Evolutionary conservation across 2,113 vertebrate species (phyloP), one percentile per base, ranked within the genome.

Genomic region (Gymnogyps californianus): DNA sequence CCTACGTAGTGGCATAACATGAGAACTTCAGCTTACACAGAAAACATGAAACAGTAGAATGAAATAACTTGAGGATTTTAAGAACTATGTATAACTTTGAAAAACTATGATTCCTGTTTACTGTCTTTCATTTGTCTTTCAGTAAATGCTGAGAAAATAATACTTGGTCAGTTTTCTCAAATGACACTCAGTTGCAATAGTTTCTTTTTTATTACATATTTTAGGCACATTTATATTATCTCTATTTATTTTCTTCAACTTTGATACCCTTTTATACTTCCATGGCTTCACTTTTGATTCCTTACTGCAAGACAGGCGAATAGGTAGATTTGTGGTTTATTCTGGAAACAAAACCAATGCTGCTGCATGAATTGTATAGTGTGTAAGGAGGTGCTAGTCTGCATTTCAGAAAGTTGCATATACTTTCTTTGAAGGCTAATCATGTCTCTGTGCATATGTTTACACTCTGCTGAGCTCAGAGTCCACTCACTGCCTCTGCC

Each of bases 11-110:
- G 62, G 77, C 85, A 75, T 93, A 95, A 93, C 54, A 89, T 14
- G 16, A 92, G 85, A 95, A 79, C 86, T 90, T 83, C 69, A 89
- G 69, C 47, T 96, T 90, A 65, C 74, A 86, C 72, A 92, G 76
- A 90, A 87, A 11, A 0, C 2, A 3, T 7, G 20, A 40, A 83
- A 69, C 12, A 82, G 29, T 52, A 76, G 28, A 92, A 58, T 29
- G 49, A 87, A 83, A 71, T 91, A 87, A 77, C 36, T 74, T 77
- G n/a, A 89, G 42, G 61, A 71, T 96, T 97, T 93, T 61, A 78
- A 90, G 20, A 91, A 40, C 49, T 13, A 0, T 38, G 44, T 22
- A 9, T 74, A 62, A 62, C 40, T 88, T 66, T 67, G 55, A 46
- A 75, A 58, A 88, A 57, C 13, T 31, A 9, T 59, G 36, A 55